Evolutionary conservation across 2,113 vertebrate genomes (phyloP), one percentile per base, ranked within the genome.

Genomic region (Paradisaea rubra): DNA sequence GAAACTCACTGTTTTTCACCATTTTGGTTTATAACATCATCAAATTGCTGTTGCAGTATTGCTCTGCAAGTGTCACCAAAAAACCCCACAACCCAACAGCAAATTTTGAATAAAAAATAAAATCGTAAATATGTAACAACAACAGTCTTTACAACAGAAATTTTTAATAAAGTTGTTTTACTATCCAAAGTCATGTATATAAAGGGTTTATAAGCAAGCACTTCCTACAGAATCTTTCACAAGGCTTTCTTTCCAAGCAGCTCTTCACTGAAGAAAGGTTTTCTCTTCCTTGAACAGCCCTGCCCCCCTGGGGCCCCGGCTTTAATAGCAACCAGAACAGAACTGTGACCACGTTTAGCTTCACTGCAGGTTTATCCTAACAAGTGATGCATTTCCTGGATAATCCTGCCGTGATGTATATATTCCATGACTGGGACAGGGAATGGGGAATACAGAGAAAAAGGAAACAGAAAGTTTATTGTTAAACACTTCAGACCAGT

Each of bases 11-110:
- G 1, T 23, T 60, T 57, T 6, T 25, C 20, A 57, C 18, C 4
- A 0, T 24, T 76, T 14, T 0, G 1, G 12, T 37, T 79, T 20
- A 35, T 2, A 35, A 1, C 4, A 33, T 3, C 7, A 31, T 23
- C 18, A 20, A 12, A 25, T 3, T 25, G 30, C 37, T 37, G 31
- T 41, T 7, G 14, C 16, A 9, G 8, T 16, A 13, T 4, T 20
- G 16, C 28, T 31, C 12, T 11, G 10, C 7, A 25, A 39, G 5
- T 18, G 21, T 33, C 41, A 20, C 22, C 7, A 17, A 41, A 71
- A 71, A 49, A 23, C 18, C 45, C 11, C 11, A 13, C 15, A 10
- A 3, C 1, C 8, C 31, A 45, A 4, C 0, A 24, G 11, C 25
- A 24, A 15, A 64, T 31, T 14, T 42, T 10, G 7, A 73, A 31